Percentiles rank a stretch among this genome's conserved stretches.
phyloP scores from a whole-genome alignment of 2,888 invertebrate species.

The Watsonalla cultraria region DNA sequence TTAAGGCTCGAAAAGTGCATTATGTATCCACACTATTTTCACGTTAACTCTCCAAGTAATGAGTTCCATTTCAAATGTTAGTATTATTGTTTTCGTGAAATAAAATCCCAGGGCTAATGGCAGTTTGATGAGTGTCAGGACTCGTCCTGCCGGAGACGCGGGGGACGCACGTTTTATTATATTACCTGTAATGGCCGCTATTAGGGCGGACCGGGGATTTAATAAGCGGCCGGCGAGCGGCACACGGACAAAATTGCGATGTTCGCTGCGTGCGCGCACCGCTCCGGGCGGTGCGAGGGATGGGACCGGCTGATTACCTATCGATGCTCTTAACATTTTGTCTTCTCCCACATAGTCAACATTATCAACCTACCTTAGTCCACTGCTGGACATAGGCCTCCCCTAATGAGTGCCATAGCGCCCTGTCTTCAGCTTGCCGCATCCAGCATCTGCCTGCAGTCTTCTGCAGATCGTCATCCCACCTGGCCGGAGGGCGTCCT shows the following conservation, averaged over 20 bases:
- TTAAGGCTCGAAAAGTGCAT: too few relatives aligned
- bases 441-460: too few relatives aligned
- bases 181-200: slow-evolving; percentile 70
- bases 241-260: slow-evolving; percentile 52
- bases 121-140: slow-evolving; percentile 41
- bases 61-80: too few relatives aligned
- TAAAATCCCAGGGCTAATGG: slow-evolving; percentile 36
- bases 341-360: neutral
- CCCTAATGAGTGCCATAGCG: too few relatives aligned
- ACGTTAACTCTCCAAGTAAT: too few relatives aligned
- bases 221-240: slow-evolving; percentile 69
- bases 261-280: slow-evolving; percentile 51
- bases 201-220: slow-evolving; percentile 75
- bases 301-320: slow-evolving; percentile 12
- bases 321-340: slow-evolving; percentile 11
- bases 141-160: slow-evolving; percentile 16
- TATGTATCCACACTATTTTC: too few relatives aligned
- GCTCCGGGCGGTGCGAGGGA: slow-evolving; percentile 47
- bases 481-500: too few relatives aligned
- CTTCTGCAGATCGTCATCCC: too few relatives aligned
- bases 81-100: neutral
- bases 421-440: too few relatives aligned
- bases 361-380: too few relatives aligned
- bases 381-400: too few relatives aligned
- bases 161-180: slow-evolving; percentile 57